Evolutionary conservation across 1,140 invertebrate species (phyloP).

Genomic region (Bombus confusus): DNA sequence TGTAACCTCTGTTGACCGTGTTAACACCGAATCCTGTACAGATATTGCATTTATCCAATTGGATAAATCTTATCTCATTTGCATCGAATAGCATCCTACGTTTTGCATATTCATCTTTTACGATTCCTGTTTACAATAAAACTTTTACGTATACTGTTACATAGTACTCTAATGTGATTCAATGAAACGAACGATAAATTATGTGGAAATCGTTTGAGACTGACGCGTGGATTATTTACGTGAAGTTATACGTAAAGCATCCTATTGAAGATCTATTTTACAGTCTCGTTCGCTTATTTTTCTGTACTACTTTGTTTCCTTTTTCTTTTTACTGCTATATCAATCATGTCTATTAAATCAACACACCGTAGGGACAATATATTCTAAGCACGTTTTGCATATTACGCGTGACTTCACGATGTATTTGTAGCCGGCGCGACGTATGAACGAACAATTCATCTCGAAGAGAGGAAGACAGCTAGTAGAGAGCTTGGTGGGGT

Average conservation of each 20-base stretch:
- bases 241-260: neutral
- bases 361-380: neutral
- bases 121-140: neutral
- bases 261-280: neutral
- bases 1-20: constrained; percentile 34
- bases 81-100: neutral
- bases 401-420: constrained; percentile 13
- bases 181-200: neutral
- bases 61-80: constrained; percentile 28
- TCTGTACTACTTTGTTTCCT: neutral
- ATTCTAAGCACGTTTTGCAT: constrained; percentile 15
- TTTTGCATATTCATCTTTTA: neutral
- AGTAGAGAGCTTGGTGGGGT: constrained; percentile 40
- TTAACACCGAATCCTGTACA: neutral
- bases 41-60: constrained; percentile 15
- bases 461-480: constrained; percentile 40
- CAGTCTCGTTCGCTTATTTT: neutral
- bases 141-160: neutral
- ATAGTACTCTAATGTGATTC: neutral
- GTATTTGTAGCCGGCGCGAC: constrained; percentile 9
- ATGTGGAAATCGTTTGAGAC: neutral
- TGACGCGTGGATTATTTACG: neutral
- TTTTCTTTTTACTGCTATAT: neutral
- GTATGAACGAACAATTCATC: constrained; percentile 58
- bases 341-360: neutral